Base-by-base conservation (phyloP, 1,140 invertebrate genomes). In the Pogonomyrmex barbatus region DNA sequence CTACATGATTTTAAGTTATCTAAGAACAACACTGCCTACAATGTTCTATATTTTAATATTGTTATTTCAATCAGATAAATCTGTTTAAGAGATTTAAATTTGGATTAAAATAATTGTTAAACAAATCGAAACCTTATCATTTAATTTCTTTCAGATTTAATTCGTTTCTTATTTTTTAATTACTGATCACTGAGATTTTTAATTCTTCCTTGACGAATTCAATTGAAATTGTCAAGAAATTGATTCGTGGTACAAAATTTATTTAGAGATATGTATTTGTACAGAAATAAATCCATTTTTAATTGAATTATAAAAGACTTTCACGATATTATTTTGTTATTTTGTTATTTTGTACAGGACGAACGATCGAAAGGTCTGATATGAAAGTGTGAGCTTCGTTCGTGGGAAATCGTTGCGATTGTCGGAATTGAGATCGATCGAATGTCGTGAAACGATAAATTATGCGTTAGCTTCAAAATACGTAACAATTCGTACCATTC, bases 371-470 rank as follows among this genome's bases (percentile, higher is more conserved):
- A 52, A 42, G 14, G 9, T 62, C 56, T 36, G 33, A 1, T 30
- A n/a, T 5, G 52, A 65, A 39, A 54, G 9, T 42, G 6, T 24
- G 77, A 54, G 8, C 5, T 65, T 8, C n/a, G 45, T 17, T 52
- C 76, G 24, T 14, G 24, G 12, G 12, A 0, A 39, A 45, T 33
- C 30, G 30, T 77, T 60, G 42, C 45, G 45, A 10, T 77, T 63
- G 75, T 17, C 42, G 58, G 58, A 36, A 67, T 77, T 5, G 39
- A 62, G 14, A 77, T 62, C 52, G 36, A 58, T n/a, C 33, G 45
- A 63, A 39, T 24, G 42, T 47, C 42, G 17, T n/a, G 42, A 77
- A 42, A 8, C 4, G 33, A 36, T 42, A 67, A 68, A 79, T 67
- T 36, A 67, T 65, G 17, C 54, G 39, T 62, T 47, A 1, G 30